phyloP scores from a whole-genome alignment of 2,888 invertebrate genomes.

The Philereme vetulata region DNA sequence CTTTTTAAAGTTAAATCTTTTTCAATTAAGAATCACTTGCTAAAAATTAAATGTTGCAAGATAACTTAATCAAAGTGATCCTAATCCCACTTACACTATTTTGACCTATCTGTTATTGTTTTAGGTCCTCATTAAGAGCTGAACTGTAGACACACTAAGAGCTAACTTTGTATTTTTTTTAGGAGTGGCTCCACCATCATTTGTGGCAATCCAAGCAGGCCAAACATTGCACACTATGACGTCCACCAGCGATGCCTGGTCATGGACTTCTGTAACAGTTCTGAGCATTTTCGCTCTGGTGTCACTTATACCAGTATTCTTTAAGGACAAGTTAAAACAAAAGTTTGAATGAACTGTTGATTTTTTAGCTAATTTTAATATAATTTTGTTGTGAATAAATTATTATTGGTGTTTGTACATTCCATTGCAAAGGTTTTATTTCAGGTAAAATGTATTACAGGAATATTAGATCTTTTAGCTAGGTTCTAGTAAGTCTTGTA shows the following conservation, averaged over 20 bases:
- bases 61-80: too few relatives aligned
- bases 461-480: background rate
- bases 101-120: too few relatives aligned
- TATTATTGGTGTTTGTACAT: constrained; percentile 62
- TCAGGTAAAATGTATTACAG: constrained; percentile 11
- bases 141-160: too few relatives aligned
- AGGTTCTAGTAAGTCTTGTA: too few relatives aligned
- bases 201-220: constrained; percentile 98
- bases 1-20: too few relatives aligned
- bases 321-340: constrained; percentile 90
- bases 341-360: constrained; percentile 87
- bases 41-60: too few relatives aligned
- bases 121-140: too few relatives aligned
- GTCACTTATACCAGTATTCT: constrained; percentile 93
- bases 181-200: constrained; percentile 98
- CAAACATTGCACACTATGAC: constrained; percentile 97
- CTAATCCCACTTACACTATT: too few relatives aligned
- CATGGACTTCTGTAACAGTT: constrained; percentile 92
- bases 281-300: constrained; percentile 91
- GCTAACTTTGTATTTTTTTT: constrained; percentile 36
- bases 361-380: constrained; percentile 61
- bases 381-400: constrained; percentile 51
- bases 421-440: constrained; percentile 51
- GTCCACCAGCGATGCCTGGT: constrained; percentile 93
- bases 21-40: too few relatives aligned